Percentiles rank a stretch among this genome's conserved stretches.
Conservation (phyloP, 2,797 vertebrate genomes). For the Chanos chanos region DNA sequence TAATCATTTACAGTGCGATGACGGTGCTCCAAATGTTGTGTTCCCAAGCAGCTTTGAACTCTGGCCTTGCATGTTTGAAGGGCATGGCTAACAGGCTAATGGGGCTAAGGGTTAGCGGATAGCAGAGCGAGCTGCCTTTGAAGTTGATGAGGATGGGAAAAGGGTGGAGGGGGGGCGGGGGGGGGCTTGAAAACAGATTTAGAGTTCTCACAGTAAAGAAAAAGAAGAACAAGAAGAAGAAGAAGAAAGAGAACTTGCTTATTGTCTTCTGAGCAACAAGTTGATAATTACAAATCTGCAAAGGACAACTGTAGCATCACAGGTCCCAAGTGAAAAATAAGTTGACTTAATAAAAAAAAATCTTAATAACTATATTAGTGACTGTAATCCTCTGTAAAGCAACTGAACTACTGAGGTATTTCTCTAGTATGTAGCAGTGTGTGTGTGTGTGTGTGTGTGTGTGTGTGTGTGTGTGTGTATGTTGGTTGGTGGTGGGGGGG, state of each 20-base stretch:
- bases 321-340: no score
- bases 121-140: background rate
- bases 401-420: no score
- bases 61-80: slow-evolving; percentile 18
- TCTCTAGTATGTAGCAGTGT: background rate
- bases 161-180: slow-evolving; percentile 15
- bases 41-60: slow-evolving; percentile 58
- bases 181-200: slow-evolving; percentile 23
- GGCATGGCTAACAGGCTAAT: background rate
- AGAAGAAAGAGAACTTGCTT: no score
- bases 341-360: no score
- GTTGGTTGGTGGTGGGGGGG: slow-evolving; percentile 1
- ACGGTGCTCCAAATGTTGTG: slow-evolving; percentile 26
- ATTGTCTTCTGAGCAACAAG: no score
- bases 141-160: slow-evolving; percentile 21
- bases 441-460: slow-evolving; percentile 1
- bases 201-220: slow-evolving; percentile 12
- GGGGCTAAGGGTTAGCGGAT: slow-evolving; percentile 5
- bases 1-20: slow-evolving; percentile 41
- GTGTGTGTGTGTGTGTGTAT: slow-evolving; percentile 9
- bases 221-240: no score
- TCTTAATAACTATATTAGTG: no score
- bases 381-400: no score
- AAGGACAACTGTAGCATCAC: no score
- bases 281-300: no score